Evolutionary conservation across 2,888 invertebrate genomes (phyloP), one percentile per base, ranked within the genome.

Genomic region (Drosophila longiperda): DNA sequence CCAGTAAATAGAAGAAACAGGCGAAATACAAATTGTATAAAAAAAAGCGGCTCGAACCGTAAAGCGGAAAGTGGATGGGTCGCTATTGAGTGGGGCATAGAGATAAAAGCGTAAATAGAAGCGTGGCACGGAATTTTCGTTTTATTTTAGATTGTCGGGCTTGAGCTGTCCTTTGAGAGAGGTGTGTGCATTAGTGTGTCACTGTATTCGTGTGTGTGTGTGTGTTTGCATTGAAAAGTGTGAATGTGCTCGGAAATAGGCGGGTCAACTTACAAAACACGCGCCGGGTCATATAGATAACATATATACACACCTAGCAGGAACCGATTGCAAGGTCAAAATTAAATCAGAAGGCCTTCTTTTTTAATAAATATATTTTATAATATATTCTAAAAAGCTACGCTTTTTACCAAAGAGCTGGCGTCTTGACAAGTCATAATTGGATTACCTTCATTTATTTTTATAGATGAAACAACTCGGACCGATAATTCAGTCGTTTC

Each of bases 21-120:
- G 76, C 75, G 65, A 82, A 87, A 89, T 80, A 89, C 71, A 87
- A 89, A 87, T 89, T 82, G 83, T 86, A 89, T 70, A 87, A 80
- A 78, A 80, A 76, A 66, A 26, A 66, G 33, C 52, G 57, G 61
- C 66, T 69, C 69, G 42, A 42, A 57, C 42, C n/a, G n/a, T 17
- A 3, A 32, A 33, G n/a, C 36, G 33, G 29, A 23, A 29, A 34
- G 45, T 29, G 29, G 12, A 20, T 11, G 29, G 50, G 40, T 20
- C 11, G 40, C 52, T 42, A 70, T 65, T 67, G 73, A 75, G 78
- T 80, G 87, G 70, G 82, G 64, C 81, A 75, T 63, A 81, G 66
- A 83, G 85, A 89, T 89, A 89, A 86, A 84, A 85, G 88, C 88
- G 79, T 83, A 89, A 89, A 87, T 87, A 89, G 88, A 88, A 87